Base-by-base conservation (phyloP, 92 coral and sea anemone species). In the Bergia sp. region DNA sequence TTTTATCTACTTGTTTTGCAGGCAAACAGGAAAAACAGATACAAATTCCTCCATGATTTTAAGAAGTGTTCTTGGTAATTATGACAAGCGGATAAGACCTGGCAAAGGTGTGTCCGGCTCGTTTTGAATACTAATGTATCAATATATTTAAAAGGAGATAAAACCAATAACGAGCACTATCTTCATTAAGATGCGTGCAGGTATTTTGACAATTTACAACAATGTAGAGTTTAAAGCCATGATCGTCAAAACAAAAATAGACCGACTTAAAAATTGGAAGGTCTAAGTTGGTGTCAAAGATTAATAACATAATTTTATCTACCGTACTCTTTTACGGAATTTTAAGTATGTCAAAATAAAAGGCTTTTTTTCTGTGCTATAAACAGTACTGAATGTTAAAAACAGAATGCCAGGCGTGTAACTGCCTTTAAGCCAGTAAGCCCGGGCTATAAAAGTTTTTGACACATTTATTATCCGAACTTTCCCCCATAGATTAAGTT, bases 71-170 rank as follows among this genome's bases (percentile, higher is more conserved):
- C 77, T 82, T 82, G 16, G n/a, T 41, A 73, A 71, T 61, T 82
- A 82, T 41, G 86, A 82, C 73, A 82, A 67, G 73, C 38, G 86
- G 40, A 43, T 82, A 67, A 66, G 86, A 36, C 86, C 86, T 10
- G 57, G 76, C 58, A 67, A 82, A 82, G 86, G 86, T 82, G 36
- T 67, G 86, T 67, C 29, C 55, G 77, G 5, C 18, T 73, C 15
- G 0, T 43, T 36, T 61, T 11, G 29, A 15, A 16, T 18, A 3
- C 77, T 73, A 36, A 72, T 7, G 3, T 9, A 36, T 20, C 37
- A 18, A 38, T 73, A 65, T 7, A 73, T 53, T 53, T 53, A 10
- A 53, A 53, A 11, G 16, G 16, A 6, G 58, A 10, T 12, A 53
- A 53, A 47, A 47, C 11, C 53, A 47, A 0, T 47, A 47, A 7